Percentiles rank a stretch among this genome's conserved stretches.
Conservation (phyloP, 2,797 vertebrate genomes). For the Sebastes nivosus region DNA sequence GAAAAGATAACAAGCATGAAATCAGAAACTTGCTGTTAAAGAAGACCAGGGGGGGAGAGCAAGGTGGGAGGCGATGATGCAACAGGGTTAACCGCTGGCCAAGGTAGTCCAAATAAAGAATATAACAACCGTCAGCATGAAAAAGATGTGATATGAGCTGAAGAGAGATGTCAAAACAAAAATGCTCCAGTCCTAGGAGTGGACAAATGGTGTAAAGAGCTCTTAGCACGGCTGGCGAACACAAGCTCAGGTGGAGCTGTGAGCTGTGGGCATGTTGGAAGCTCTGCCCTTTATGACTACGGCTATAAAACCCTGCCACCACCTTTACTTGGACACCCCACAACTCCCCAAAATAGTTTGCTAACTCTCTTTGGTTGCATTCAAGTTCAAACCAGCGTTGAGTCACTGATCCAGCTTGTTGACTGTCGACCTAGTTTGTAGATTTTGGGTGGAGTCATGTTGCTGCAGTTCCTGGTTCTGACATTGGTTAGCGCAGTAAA, state of each 20-base stretch:
- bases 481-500: not conserved
- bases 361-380: not conserved
- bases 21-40: constrained; percentile 16
- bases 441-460: not conserved
- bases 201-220: not conserved
- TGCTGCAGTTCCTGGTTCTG: constrained; percentile 3
- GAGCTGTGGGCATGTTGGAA: constrained; percentile 8
- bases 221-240: not conserved
- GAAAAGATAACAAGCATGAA: constrained; percentile 14
- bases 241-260: not conserved
- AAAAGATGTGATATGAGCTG: constrained; percentile 8
- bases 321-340: not conserved
- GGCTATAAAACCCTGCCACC: constrained; percentile 16
- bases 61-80: constrained; percentile 46
- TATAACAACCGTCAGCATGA: not conserved
- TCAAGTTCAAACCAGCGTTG: not conserved
- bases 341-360: constrained; percentile 6
- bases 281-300: constrained; percentile 25
- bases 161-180: constrained; percentile 21
- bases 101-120: constrained; percentile 46
- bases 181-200: not conserved
- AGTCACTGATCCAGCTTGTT: not conserved
- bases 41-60: not conserved
- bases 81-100: constrained; percentile 25
- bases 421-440: not conserved